phyloP scores from a whole-genome alignment of 2,888 invertebrate species.

The Ganaspis brasiliensis region DNA sequence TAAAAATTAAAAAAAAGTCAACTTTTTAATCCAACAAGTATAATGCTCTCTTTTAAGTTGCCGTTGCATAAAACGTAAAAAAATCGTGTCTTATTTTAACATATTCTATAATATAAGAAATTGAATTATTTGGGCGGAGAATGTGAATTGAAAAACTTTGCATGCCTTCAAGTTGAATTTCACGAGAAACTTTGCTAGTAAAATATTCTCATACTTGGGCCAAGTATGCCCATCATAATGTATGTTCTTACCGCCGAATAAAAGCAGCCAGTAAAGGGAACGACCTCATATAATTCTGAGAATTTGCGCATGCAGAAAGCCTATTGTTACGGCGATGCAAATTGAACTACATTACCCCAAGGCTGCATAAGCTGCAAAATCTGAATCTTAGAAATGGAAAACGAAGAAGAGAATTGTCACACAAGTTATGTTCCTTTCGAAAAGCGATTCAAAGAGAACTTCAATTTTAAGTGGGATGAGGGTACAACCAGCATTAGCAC shows the following conservation, averaged over 20 bases:
- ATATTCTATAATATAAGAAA: background rate
- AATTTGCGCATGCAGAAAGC: conserved; percentile 38
- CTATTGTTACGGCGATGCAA: conserved; percentile 35
- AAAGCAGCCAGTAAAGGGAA: background rate
- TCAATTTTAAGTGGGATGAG: conserved; percentile 3
- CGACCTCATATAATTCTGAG: conserved; percentile 32
- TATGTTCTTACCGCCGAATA: background rate
- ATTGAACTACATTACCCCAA: conserved; percentile 29
- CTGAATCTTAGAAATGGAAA: conserved; percentile 16
- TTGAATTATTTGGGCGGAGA: background rate
- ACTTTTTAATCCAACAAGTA: too few relatives aligned
- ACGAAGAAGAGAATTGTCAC: background rate
- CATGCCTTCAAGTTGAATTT: background rate
- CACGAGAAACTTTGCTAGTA: background rate
- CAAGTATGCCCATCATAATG: conserved; percentile 14
- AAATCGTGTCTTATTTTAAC: background rate
- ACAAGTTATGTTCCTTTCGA: conserved; percentile 5
- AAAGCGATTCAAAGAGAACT: background rate
- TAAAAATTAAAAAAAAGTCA: too few relatives aligned
- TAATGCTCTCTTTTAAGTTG: too few relatives aligned
- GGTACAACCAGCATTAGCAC: too few relatives aligned
- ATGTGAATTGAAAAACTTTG: conserved; percentile 14
- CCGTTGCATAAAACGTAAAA: too few relatives aligned
- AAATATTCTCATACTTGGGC: conserved; percentile 17
- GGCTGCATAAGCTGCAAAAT: conserved; percentile 23